A percentile compares a stretch with the other conserved stretches of the same genome.
Evolutionary conservation across 2,113 vertebrate genomes (phyloP).

Genomic region (Vidua chalybeata): DNA sequence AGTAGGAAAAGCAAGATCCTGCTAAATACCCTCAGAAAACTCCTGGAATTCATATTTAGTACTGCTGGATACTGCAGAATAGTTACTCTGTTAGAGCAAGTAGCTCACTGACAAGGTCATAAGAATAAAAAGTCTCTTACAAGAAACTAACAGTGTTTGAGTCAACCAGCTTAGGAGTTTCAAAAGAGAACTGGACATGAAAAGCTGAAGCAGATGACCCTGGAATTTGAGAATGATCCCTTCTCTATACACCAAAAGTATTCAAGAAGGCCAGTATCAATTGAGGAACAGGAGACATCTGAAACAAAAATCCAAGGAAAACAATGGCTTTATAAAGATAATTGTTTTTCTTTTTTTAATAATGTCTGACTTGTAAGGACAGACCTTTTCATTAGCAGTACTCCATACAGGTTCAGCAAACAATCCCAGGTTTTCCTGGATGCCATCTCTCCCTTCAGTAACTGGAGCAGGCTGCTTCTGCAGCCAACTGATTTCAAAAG

Average conservation of each 20-base stretch:
- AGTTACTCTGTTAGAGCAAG: not conserved
- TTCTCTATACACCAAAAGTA: not conserved
- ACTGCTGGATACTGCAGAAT: not conserved
- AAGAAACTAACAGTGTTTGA: not conserved
- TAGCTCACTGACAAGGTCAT: not conserved
- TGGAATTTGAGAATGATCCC: not conserved
- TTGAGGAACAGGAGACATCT: not conserved
- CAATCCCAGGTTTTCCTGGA: not conserved
- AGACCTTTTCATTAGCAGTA: not conserved
- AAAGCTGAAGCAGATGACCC: not conserved
- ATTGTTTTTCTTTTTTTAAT: not conserved
- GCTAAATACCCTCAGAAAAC: not conserved
- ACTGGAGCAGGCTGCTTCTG: constrained; percentile 28
- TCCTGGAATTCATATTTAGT: not conserved
- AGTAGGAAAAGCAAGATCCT: not conserved
- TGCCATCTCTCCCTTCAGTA: not conserved
- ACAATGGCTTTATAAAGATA: not conserved
- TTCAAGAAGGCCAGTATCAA: not conserved
- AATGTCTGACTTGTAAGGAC: not conserved
- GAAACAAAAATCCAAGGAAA: constrained; percentile 7
- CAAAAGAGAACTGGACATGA: not conserved
- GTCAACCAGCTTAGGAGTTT: not conserved
- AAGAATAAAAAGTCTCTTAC: not conserved
- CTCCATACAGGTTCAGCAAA: constrained; percentile 7
- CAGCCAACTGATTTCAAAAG: constrained; percentile 31